Evolutionary conservation across 1,140 invertebrate genomes (phyloP), one percentile per base, ranked within the genome.

Genomic region (Diachasma alloeum): DNA sequence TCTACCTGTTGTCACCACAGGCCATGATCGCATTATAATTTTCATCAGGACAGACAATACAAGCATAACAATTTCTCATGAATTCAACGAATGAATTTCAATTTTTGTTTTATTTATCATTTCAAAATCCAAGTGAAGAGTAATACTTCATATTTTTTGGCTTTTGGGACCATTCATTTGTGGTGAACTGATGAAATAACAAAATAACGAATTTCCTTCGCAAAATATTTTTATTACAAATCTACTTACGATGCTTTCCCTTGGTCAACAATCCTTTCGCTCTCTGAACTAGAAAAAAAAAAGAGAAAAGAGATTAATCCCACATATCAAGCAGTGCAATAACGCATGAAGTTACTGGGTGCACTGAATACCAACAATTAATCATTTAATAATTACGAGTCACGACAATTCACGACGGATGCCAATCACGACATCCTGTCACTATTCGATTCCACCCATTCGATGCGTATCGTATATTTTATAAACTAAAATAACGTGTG

Each of bases 161-260:
- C n/a, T n/a, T n/a, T n/a, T n/a, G n/a, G n/a, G n/a, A n/a, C n/a
- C n/a, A n/a, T n/a, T n/a, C n/a, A n/a, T n/a, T n/a, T n/a, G n/a
- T n/a, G n/a, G n/a, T n/a, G n/a, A n/a, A n/a, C n/a, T n/a, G n/a
- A n/a, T 22, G 11, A 15, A 24, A 22, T 22, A 22, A 24, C 4
- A 46, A 1, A 15, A 15, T 46, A 46, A 46, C 17, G 17, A 59
- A 9, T 59, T 22, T 19, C 8, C 4, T 59, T 59, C 31, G 31
- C 31, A 31, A 31, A 31, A 31, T 3, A 31, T 31, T 31, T 31
- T 2, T 19, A 59, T 9, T 19, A 59, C 3, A 46, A 46, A 53
- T 53, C 9, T 83, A 86, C 88, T 88, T 81, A 92, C 95, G 95
- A 90, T 96, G 94, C 91, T 96, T 96, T 81, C 96, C 96, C 92